Evolutionary conservation across 2,113 vertebrate genomes (phyloP).

Genomic region (Pseudopodoces humilis): DNA sequence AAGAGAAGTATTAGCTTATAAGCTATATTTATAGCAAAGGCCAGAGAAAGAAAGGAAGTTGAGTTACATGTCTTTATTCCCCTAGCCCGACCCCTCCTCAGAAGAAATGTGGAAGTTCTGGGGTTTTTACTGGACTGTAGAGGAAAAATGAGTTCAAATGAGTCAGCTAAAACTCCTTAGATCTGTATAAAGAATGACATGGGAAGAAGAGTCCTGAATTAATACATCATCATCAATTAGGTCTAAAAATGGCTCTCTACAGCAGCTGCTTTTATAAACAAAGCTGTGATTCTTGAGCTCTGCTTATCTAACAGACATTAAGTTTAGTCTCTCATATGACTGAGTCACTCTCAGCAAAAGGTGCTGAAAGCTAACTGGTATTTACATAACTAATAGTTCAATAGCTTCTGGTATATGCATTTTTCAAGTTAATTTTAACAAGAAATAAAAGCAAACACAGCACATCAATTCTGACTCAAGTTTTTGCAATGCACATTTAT

Average conservation of each 20-base stretch:
- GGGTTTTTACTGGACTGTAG: not conserved
- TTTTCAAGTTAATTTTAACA: slow-evolving; percentile 41
- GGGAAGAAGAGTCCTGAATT: not conserved
- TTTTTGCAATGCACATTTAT: not conserved
- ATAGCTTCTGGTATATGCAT: not conserved
- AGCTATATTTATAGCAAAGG: not conserved
- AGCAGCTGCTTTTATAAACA: slow-evolving; percentile 31
- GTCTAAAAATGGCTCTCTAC: not conserved
- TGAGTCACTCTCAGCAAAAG: not conserved
- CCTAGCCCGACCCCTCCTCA: not conserved
- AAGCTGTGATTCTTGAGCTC: not conserved
- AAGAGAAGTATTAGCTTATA: not conserved
- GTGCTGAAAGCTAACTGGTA: slow-evolving; percentile 20
- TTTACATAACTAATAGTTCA: slow-evolving; percentile 15
- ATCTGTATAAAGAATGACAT: not conserved
- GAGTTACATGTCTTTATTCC: not conserved
- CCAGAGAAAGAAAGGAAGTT: not conserved
- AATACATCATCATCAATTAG: not conserved
- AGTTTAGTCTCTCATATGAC: not conserved
- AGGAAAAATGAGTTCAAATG: not conserved
- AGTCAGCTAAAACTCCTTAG: not conserved
- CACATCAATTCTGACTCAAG: not conserved
- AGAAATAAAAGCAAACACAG: slow-evolving; percentile 14
- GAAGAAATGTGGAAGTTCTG: not conserved
- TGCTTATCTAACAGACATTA: not conserved